Evolutionary conservation across 2,888 invertebrate genomes (phyloP), one percentile per base, ranked within the genome.

Genomic region (Octodonta nipae): DNA sequence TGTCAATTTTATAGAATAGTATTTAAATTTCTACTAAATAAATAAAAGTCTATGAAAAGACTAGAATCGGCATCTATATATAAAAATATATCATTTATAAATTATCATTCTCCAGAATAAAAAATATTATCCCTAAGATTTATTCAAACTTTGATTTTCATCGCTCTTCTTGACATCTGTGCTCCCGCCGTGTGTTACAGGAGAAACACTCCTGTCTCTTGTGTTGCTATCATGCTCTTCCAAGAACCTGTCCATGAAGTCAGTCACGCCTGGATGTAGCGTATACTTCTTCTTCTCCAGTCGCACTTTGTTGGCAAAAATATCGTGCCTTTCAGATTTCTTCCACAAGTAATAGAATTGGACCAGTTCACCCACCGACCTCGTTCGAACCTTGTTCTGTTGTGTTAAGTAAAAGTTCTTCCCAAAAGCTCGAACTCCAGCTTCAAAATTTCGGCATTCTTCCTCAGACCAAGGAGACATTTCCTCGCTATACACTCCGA

Each of bases 281-380:
- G 82, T 78, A 57, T 89, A 91, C 57, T 91, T 89, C 58, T 88
- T 88, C 65, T 92, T 92, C 54, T 91, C 91, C 46, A 91, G 61
- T 31, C 89, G 69, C 7, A 84, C 81, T 61, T 87, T 86, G 56
- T 86, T 85, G 1, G 89, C 89, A 56, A 79, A 80, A 50, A 79
- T 79, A 64, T 96, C 96, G 61, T 95, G 92, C 13, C 96, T 71
- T 55, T 96, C 95, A 12, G 95, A 95, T 64, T 96, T 96, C 64
- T 98, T 98, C 98, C 98, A 98, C 34, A 93, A 71, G 51, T 86
- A 86, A 61, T 86, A 86, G 66, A 96, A 98, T 57, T 96, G 91
- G 8, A 96, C 93, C 39, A 98, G 66, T 63, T 98, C 98, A 14
- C 93, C 89, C 20, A 96, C 93, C 5, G 91, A 87, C 47, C 96